Conservation (phyloP, 2,888 invertebrate species). For the Caenorhabditis sp. region DNA sequence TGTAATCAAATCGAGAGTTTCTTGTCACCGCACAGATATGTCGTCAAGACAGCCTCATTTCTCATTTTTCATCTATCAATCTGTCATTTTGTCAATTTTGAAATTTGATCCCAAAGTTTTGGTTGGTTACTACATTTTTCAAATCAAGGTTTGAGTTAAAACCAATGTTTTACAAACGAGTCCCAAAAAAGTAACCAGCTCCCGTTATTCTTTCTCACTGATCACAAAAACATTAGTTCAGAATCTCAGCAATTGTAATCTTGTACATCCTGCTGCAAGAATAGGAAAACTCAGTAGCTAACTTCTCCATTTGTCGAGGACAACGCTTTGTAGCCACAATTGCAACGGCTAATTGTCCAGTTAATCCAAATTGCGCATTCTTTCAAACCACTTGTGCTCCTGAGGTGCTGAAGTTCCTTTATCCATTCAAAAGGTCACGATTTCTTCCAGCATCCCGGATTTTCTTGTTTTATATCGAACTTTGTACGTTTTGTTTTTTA, state of each 20-base stretch:
- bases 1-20: slow-evolving; percentile 53
- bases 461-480: slow-evolving; percentile 14
- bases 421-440: slow-evolving; percentile 26
- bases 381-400: slow-evolving; percentile 52
- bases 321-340: slow-evolving; percentile 56
- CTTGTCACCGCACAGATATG: slow-evolving; percentile 35
- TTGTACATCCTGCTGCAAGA: slow-evolving; percentile 37
- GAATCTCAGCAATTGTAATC: slow-evolving; percentile 43
- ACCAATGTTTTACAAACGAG: too few species aligned
- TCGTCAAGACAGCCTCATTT: slow-evolving; percentile 43
- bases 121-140: too few species aligned
- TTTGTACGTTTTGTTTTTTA: not conserved
- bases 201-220: too few species aligned
- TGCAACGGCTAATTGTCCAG: slow-evolving; percentile 59
- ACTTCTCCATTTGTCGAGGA: slow-evolving; percentile 46
- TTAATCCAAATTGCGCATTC: slow-evolving; percentile 63
- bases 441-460: not conserved
- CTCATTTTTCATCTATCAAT: slow-evolving; percentile 40
- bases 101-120: not conserved
- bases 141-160: too few species aligned
- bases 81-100: slow-evolving; percentile 21
- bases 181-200: too few species aligned
- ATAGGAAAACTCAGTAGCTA: slow-evolving; percentile 44
- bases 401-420: slow-evolving; percentile 23
- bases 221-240: not conserved